Conservation (phyloP, 2,797 vertebrate genomes). For the Falco berigora region DNA sequence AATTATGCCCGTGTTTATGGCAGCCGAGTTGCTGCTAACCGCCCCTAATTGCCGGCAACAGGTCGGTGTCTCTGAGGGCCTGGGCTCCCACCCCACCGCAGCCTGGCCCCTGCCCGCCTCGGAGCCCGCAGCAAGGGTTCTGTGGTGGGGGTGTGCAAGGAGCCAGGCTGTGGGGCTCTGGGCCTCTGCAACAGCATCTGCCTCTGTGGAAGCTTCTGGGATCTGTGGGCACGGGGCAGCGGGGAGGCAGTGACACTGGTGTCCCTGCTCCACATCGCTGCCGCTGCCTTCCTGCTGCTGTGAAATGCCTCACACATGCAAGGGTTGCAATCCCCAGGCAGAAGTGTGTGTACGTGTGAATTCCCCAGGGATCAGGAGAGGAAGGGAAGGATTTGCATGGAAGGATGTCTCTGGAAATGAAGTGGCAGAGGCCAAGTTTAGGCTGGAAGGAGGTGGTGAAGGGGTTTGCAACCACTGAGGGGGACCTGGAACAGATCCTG, state of each 20-base stretch:
- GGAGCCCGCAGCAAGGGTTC: not conserved
- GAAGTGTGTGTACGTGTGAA: not conserved
- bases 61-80: not conserved
- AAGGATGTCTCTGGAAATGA: constrained; percentile 24
- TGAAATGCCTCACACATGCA: not conserved
- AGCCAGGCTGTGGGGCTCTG: not conserved
- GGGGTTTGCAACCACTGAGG: not conserved
- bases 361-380: constrained; percentile 37
- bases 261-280: not conserved
- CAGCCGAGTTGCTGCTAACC: not conserved
- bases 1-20: not conserved
- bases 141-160: fast-evolving
- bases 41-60: constrained; percentile 12
- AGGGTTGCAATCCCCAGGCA: not conserved
- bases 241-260: not conserved
- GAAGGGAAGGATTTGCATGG: constrained; percentile 36
- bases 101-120: not conserved
- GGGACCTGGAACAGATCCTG: not conserved
- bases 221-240: fast-evolving
- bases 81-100: not conserved
- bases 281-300: not conserved
- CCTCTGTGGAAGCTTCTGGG: not conserved
- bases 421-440: not conserved
- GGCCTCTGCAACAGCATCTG: not conserved
- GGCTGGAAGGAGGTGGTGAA: not conserved